Evolutionary conservation across 2,797 vertebrate species (phyloP).

Genomic region (Amblyraja radiata): DNA sequence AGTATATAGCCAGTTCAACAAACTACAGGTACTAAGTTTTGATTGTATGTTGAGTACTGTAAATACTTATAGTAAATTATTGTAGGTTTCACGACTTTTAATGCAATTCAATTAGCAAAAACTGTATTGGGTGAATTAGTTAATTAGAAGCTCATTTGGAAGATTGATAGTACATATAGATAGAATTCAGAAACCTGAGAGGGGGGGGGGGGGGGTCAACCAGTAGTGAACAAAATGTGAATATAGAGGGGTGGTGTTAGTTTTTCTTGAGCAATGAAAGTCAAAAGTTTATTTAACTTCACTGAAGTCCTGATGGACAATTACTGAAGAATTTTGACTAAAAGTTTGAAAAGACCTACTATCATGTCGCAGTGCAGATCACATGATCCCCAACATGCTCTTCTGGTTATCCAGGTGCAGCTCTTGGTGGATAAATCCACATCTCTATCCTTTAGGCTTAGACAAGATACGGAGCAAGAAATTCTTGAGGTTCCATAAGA

Average conservation of each 20-base stretch:
- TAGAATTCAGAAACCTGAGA: background rate
- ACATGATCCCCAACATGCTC: slow-evolving; percentile 13
- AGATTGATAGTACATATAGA: background rate
- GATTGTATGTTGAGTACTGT: slow-evolving; percentile 36
- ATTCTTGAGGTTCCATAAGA: background rate
- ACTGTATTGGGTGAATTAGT: background rate
- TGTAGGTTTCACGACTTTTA: slow-evolving; percentile 20
- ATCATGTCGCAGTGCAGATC: background rate
- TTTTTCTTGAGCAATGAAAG: slow-evolving; percentile 26
- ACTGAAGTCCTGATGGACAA: background rate
- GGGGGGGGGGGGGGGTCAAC: background rate
- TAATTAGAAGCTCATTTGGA: background rate
- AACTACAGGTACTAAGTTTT: slow-evolving; percentile 35
- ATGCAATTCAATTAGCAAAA: background rate
- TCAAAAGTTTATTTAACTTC: background rate
- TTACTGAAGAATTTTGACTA: slow-evolving; percentile 12
- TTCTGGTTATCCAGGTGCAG: slow-evolving; percentile 25
- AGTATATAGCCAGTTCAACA: slow-evolving; percentile 36
- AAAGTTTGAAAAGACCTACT: background rate
- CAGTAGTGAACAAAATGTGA: background rate
- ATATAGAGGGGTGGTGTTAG: background rate
- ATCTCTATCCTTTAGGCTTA: background rate
- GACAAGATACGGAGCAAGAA: background rate
- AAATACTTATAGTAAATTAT: slow-evolving; percentile 34
- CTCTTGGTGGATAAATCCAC: background rate